Percentiles rank a stretch among this genome's conserved stretches.
These are phyloP conservation scores for Triops longicaudatus DNA, from an alignment of 1,140 invertebrate species.

Conservation along the genomic window DNA sequence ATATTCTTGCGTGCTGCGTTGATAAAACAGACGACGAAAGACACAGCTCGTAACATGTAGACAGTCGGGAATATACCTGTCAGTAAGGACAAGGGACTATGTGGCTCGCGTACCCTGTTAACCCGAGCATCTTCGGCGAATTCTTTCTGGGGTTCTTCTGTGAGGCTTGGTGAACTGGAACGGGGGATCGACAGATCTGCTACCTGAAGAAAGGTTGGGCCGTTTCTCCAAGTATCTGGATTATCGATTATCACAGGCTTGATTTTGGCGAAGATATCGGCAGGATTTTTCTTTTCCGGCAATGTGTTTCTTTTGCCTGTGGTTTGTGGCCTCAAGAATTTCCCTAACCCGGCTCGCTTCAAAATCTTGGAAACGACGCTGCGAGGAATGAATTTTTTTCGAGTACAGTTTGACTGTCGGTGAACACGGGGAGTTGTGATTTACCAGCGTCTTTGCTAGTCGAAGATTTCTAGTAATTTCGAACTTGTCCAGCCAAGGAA, in stretches of 20 bases:
- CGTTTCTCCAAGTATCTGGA: not conserved
- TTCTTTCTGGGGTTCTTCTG: too few species aligned
- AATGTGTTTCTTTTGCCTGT: constrained; percentile 24
- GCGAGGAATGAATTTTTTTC: not conserved
- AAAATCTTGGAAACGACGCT: constrained; percentile 16
- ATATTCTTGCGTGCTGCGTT: too few species aligned
- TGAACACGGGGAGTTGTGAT: constrained; percentile 34
- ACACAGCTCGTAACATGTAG: too few species aligned
- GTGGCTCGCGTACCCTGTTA: too few species aligned
- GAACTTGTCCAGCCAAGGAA: not conserved
- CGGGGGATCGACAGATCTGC: too few species aligned
- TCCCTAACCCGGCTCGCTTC: constrained; percentile 20
- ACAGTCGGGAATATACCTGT: too few species aligned
- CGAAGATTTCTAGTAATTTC: constrained; percentile 27
- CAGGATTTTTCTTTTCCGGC: constrained; percentile 25
- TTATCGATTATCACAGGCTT: not conserved
- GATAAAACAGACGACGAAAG: too few species aligned
- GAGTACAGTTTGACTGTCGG: constrained; percentile 23
- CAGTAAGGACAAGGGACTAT: too few species aligned
- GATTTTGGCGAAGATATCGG: constrained; percentile 29
- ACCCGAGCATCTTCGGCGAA: too few species aligned
- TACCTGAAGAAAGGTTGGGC: too few species aligned
- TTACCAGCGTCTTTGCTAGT: not conserved
- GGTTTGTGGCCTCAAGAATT: not conserved
- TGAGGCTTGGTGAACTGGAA: too few species aligned